Percentiles rank a stretch among this genome's conserved stretches.
Evolutionary conservation across 92 coral and sea anemone species (phyloP).

Genomic region (Siderastrea radians): DNA sequence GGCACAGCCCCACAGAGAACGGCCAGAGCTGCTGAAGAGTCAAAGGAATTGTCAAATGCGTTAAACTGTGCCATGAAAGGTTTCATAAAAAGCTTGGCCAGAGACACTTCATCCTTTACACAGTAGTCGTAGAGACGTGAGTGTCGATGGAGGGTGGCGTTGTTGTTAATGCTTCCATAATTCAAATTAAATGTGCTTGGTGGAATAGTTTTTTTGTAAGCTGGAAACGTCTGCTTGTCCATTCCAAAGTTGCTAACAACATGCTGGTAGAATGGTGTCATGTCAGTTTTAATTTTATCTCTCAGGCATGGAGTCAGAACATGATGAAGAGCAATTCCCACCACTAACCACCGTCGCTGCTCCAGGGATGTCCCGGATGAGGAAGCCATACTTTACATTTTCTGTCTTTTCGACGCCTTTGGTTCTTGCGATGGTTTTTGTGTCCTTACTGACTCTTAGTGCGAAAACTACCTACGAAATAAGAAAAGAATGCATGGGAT

Average conservation of each 20-base stretch:
- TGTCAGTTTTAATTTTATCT: background rate
- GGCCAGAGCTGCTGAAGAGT: slow-evolving; percentile 57
- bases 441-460: too few relatives aligned
- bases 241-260: background rate
- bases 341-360: too few relatives aligned
- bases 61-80: slow-evolving; percentile 70
- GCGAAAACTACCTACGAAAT: too few relatives aligned
- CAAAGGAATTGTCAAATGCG: slow-evolving; percentile 63
- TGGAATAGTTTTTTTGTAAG: slow-evolving; percentile 6
- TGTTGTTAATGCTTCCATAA: slow-evolving; percentile 42
- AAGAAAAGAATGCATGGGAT: too few relatives aligned
- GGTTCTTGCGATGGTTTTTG: too few relatives aligned
- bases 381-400: too few relatives aligned
- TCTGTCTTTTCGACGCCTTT: too few relatives aligned
- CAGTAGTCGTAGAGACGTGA: slow-evolving; percentile 28
- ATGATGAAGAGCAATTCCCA: slow-evolving; percentile 37
- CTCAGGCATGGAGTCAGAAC: slow-evolving; percentile 37
- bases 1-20: slow-evolving; percentile 53
- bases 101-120: too few relatives aligned
- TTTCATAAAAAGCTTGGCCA: slow-evolving; percentile 64
- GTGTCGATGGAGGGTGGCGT: slow-evolving; percentile 14
- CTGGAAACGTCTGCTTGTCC: slow-evolving; percentile 33
- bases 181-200: slow-evolving; percentile 31
- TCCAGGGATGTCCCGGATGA: too few relatives aligned
- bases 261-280: too few relatives aligned